phyloP scores from a whole-genome alignment of 2,797 vertebrate genomes.

The Sebastes steindachneri region DNA sequence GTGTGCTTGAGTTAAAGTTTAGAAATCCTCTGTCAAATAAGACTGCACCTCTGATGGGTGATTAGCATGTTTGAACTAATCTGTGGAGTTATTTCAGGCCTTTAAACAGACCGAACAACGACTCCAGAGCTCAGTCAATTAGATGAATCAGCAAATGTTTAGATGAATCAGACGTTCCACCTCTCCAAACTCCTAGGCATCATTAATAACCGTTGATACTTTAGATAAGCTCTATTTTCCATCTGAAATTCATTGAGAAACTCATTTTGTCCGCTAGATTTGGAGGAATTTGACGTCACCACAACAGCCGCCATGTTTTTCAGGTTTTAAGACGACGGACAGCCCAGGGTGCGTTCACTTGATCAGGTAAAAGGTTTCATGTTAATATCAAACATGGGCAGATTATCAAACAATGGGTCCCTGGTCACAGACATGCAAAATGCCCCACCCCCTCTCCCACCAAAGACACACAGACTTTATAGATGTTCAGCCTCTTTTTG shows the following conservation, averaged over 20 bases:
- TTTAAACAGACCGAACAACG: neutral
- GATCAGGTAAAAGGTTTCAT: neutral
- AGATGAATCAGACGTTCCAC: neutral
- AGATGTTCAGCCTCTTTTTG: neutral
- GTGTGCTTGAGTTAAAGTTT: neutral
- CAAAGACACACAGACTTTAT: neutral
- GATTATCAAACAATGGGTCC: neutral
- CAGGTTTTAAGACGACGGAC: no score
- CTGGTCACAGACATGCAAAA: neutral
- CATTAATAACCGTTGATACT: neutral
- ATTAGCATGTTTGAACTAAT: neutral
- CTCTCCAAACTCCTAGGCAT: neutral
- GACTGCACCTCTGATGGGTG: neutral
- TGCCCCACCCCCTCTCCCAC: accelerated
- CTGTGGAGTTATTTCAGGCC: neutral
- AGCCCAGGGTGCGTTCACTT: neutral
- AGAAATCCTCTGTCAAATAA: neutral
- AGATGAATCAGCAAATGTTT: neutral
- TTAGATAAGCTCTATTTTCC: neutral
- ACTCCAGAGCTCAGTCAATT: neutral
- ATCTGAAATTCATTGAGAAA: neutral
- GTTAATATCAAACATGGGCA: neutral
- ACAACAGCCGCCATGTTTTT: neutral
- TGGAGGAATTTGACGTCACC: neutral
- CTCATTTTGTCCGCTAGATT: neutral